Evolutionary conservation across 2,888 invertebrate genomes (phyloP).

Genomic region (Melanargia galathea): DNA sequence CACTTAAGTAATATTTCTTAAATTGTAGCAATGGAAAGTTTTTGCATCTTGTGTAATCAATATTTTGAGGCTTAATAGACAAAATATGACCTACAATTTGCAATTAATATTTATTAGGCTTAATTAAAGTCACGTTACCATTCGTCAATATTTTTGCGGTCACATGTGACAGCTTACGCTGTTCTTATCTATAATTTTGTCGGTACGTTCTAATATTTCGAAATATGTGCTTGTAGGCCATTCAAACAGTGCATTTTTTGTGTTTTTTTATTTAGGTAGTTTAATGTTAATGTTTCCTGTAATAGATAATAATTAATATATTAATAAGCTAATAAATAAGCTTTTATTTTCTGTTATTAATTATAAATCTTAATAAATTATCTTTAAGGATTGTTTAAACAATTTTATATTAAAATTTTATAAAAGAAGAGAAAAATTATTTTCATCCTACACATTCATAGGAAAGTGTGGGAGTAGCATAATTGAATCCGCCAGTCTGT

Average conservation of each 20-base stretch:
- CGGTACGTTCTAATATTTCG: background rate
- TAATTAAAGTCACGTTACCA: background rate
- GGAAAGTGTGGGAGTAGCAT: conserved; percentile 14
- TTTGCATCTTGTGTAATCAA: background rate
- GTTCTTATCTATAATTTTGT: background rate
- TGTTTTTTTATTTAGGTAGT: too few species aligned
- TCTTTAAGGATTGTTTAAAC: too few species aligned
- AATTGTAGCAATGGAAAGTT: background rate
- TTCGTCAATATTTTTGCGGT: background rate
- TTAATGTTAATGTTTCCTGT: too few species aligned
- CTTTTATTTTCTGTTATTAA: too few species aligned
- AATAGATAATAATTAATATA: too few species aligned
- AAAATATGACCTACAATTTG: background rate
- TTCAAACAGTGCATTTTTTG: too few species aligned
- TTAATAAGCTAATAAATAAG: too few species aligned
- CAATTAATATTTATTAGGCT: background rate
- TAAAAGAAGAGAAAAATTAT: background rate
- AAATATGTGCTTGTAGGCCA: background rate
- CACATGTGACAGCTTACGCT: background rate
- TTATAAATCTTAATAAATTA: too few species aligned
- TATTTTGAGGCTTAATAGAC: background rate
- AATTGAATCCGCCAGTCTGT: conserved; percentile 5
- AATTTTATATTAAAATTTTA: too few species aligned
- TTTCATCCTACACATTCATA: background rate
- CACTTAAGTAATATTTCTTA: background rate